Base-by-base conservation (phyloP, 2,797 vertebrate genomes). In the Alfaro cultratus region DNA sequence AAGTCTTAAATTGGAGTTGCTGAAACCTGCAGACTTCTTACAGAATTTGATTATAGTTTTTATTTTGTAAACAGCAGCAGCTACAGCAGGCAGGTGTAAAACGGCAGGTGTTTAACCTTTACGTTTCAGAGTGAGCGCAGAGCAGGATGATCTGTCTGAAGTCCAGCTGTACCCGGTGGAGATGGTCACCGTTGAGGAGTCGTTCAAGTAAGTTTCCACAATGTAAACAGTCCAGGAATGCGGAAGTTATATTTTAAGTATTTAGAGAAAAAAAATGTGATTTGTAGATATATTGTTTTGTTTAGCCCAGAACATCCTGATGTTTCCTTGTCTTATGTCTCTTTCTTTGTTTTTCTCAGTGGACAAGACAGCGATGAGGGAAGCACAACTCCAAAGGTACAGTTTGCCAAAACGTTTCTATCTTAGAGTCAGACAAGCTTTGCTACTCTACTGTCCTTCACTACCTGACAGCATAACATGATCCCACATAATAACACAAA, bases 281-380 rank as follows among this genome's bases (percentile, higher is more conserved):
- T 23, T 53, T 53, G 23, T 53, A 10, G 23, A 23, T 9, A 26
- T 53, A 26, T 53, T 10, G 2, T 53, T 26, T 10, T 53, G 23
- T 26, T 53, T 26, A 26, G 2, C 23, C 51, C 51, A 26, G 51
- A 43, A 68, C 36, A 41, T 41, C 21, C 9, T 15, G 6, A 53
- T 34, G 4, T 53, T 1, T 76, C 85, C 45, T 41, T 16, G 68
- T 2, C 53, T 60, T 5, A 2, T 39, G 2, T 74, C 80, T 62
- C 3, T 16, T 62, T 53, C 75, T 86, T 49, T 83, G 0, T 79
- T n/a, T 88, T 71, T 77, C 62, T 1, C 88, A 98, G 97, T 76
- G 94, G 96, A 76, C 97, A 97, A 88, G 94, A 96, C 39, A 95
- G 96, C 73, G 93, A 97, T 85, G 96, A 97, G 11, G 91, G 94